Evolutionary conservation across 2,888 invertebrate genomes (phyloP).

Genomic region (Himalopsyche japonica): DNA sequence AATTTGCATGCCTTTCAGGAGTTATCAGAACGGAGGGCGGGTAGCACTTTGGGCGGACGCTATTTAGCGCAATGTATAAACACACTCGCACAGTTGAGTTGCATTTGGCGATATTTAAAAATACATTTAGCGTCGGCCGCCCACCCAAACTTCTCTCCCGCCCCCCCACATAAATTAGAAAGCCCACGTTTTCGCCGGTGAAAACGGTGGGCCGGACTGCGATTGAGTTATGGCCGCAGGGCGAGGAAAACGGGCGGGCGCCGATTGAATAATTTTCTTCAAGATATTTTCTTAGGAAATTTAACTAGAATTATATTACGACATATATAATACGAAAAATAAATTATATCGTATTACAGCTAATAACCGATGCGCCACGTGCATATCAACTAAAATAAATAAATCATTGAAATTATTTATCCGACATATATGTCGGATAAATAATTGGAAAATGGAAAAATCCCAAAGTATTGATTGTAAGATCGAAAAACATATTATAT

Average conservation of each 20-base stretch:
- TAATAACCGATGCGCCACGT: too few relatives aligned
- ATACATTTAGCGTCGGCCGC: conserved; percentile 35
- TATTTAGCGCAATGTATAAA: conserved; percentile 34
- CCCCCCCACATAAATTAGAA: conserved; percentile 38
- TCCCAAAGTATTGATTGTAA: too few relatives aligned
- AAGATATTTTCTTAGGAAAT: neutral
- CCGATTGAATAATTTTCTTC: neutral
- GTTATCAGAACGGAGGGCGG: neutral
- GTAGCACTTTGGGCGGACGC: neutral
- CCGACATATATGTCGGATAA: too few relatives aligned
- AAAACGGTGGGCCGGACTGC: conserved; percentile 9
- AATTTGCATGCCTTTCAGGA: neutral
- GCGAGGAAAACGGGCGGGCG: neutral
- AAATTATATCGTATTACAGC: too few relatives aligned
- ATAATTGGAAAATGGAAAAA: too few relatives aligned
- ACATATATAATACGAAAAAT: too few relatives aligned
- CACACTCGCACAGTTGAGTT: conserved; percentile 7
- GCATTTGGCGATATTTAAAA: conserved; percentile 41
- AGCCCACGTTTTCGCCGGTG: conserved; percentile 37
- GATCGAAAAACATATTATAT: too few relatives aligned
- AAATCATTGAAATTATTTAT: too few relatives aligned
- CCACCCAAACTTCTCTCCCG: neutral
- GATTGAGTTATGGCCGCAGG: neutral
- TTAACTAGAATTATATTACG: neutral
- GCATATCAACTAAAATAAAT: too few relatives aligned